Conservation (phyloP, 2,797 vertebrate genomes). For the Ciconia nigra region DNA sequence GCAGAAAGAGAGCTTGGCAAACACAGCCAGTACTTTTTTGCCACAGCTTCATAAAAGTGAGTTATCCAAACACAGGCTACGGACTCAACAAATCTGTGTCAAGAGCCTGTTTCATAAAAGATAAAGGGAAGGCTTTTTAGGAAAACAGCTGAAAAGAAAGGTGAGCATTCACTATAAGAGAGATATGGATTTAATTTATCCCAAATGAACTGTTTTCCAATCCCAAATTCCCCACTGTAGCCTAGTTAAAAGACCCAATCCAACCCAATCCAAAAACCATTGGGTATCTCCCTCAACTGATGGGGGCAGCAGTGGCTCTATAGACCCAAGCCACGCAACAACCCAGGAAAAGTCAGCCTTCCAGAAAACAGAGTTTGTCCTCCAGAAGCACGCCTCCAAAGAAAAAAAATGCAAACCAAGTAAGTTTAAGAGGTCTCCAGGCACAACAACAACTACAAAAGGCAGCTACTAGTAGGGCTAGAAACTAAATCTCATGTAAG, state of each 20-base stretch:
- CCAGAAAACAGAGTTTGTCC: not conserved
- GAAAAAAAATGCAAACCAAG: not conserved
- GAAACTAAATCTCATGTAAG: not conserved
- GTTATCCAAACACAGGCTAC: not conserved
- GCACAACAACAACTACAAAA: not conserved
- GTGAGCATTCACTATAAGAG: not conserved
- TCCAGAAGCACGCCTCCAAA: not conserved
- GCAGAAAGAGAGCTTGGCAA: not conserved
- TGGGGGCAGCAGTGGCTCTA: not conserved
- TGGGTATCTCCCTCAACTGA: not conserved
- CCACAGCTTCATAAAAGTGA: not conserved
- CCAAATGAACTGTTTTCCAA: not conserved
- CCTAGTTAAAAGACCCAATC: not conserved
- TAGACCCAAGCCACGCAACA: rapidly evolving
- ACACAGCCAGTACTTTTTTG: not conserved
- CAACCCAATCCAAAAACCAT: not conserved
- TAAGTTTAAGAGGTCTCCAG: not conserved
- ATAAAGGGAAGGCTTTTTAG: not conserved
- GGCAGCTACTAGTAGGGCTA: not conserved
- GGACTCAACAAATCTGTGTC: not conserved
- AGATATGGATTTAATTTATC: not conserved
- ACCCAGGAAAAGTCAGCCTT: not conserved
- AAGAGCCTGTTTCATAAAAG: not conserved
- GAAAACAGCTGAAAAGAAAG: not conserved
- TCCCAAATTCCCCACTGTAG: not conserved